Conservation (phyloP, 2,888 invertebrate genomes). For the Apodemia duryi region DNA sequence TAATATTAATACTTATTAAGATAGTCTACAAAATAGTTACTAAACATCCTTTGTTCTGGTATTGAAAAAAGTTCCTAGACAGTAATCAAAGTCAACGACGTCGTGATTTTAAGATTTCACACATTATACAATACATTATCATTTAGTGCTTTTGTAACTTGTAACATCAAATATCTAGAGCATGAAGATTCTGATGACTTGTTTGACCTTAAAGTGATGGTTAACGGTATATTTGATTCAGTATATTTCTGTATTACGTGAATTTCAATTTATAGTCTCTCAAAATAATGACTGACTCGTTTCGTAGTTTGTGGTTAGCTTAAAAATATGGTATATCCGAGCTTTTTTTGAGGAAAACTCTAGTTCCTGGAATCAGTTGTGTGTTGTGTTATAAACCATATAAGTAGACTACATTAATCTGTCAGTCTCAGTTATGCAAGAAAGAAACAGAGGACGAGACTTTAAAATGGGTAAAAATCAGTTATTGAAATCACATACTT, state of each 20-base stretch:
- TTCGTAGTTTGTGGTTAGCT: too few species aligned
- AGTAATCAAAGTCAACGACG: neutral
- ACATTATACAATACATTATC: slow-evolving; percentile 3
- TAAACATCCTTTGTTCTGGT: neutral
- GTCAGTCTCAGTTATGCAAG: too few species aligned
- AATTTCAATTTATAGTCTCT: neutral
- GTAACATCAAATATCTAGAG: neutral
- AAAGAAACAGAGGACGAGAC: too few species aligned
- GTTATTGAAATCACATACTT: too few species aligned
- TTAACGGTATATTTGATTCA: neutral
- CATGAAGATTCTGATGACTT: neutral
- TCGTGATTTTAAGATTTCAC: neutral
- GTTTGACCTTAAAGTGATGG: neutral
- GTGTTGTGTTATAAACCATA: too few species aligned
- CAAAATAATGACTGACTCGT: neutral
- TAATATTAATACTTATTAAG: too few species aligned
- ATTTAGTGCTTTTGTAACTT: neutral
- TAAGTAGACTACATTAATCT: too few species aligned
- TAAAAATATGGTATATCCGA: too few species aligned
- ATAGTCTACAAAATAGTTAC: neutral
- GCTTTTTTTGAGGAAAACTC: too few species aligned
- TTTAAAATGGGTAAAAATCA: too few species aligned
- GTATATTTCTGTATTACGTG: neutral
- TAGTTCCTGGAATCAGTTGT: too few species aligned
- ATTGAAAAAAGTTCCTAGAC: too few species aligned